These are phyloP conservation scores for Mobula hypostoma DNA, from an alignment of 2,113 vertebrate genomes.

Conservation along the genomic window DNA sequence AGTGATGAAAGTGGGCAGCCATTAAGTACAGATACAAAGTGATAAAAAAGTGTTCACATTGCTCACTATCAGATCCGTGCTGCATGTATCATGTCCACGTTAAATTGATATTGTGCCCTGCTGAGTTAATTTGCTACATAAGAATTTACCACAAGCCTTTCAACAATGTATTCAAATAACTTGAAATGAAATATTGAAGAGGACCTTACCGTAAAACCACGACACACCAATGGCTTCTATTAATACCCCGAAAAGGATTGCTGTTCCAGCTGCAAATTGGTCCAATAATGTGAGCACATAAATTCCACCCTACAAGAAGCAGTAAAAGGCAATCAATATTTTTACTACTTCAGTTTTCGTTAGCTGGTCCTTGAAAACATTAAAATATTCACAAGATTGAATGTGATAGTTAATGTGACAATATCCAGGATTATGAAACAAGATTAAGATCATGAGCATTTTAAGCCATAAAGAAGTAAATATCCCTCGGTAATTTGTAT, in stretches of 20 bases:
- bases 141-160: background rate
- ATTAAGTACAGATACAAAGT: background rate
- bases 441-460: background rate
- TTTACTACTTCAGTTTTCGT: background rate
- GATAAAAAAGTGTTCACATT: background rate
- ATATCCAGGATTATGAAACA: background rate
- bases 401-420: background rate
- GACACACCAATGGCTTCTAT: constrained; percentile 94
- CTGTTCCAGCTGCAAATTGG: constrained; percentile 90
- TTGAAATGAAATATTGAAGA: background rate
- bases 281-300: constrained; percentile 91
- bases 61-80: too few relatives aligned
- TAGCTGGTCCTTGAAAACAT: background rate
- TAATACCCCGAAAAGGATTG: constrained; percentile 89
- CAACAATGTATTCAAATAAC: background rate
- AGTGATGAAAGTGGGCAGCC: background rate
- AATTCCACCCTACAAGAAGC: constrained; percentile 77
- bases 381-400: background rate
- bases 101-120: background rate
- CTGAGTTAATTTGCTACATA: background rate
- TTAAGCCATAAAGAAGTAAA: background rate
- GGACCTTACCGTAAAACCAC: constrained; percentile 88
- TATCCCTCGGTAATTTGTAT: background rate
- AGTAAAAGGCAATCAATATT: constrained; percentile 10
- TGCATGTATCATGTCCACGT: background rate